Conservation (phyloP, 2,797 vertebrate genomes). For the Acanthurus leucopareius region DNA sequence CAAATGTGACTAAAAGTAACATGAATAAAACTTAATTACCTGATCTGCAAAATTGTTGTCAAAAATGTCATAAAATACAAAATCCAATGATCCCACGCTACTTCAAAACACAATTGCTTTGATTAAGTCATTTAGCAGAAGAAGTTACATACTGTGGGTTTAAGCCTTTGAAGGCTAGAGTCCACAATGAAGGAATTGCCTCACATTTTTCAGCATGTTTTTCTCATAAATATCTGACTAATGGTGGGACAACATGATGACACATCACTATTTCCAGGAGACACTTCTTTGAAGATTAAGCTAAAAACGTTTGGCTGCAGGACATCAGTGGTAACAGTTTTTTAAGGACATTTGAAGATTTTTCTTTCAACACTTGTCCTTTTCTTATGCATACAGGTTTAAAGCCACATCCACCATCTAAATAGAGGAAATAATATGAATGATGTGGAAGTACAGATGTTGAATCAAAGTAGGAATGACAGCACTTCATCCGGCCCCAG, state of each 20-base stretch:
- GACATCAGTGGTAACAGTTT: slow-evolving; percentile 9
- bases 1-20: no score
- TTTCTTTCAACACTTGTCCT: not conserved
- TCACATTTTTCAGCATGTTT: slow-evolving; percentile 21
- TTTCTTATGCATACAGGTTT: not conserved
- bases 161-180: slow-evolving; percentile 8
- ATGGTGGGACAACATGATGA: not conserved
- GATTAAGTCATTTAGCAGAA: no score
- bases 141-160: no score
- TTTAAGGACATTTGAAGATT: not conserved
- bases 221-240: slow-evolving; percentile 6
- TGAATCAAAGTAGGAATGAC: not conserved
- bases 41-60: no score
- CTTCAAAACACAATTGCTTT: no score
- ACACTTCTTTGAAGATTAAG: not conserved
- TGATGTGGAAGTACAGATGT: not conserved
- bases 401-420: not conserved
- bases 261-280: slow-evolving; percentile 9
- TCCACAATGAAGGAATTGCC: not conserved
- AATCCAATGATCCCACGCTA: no score
- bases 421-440: no score
- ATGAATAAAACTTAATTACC: no score
- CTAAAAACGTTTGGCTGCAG: slow-evolving; percentile 1
- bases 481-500: not conserved
- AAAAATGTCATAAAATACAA: no score